Percentiles rank a stretch among this genome's conserved stretches.
Evolutionary conservation across 1,140 invertebrate genomes (phyloP).

Genomic region (Carposina sasakii): DNA sequence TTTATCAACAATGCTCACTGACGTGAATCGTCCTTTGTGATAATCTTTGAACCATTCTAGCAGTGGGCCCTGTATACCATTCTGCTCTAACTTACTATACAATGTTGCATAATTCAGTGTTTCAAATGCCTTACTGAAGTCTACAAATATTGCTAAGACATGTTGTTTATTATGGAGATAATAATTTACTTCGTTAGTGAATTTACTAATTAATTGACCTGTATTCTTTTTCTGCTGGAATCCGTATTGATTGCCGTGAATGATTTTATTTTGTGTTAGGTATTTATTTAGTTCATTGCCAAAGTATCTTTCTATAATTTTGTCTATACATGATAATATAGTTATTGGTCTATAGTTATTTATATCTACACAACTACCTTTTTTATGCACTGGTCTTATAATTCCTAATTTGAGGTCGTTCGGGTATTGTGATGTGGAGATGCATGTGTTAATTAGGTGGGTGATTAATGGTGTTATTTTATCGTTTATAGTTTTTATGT

Average conservation of each 20-base stretch:
- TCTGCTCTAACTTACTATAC: constrained; percentile 15
- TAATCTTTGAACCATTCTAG: constrained; percentile 23
- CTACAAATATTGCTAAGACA: constrained; percentile 22
- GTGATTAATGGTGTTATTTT: not conserved
- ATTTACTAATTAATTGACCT: constrained; percentile 19
- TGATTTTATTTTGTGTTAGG: not conserved
- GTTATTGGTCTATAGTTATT: constrained; percentile 1
- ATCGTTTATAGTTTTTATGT: not conserved
- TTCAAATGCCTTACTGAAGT: constrained; percentile 31
- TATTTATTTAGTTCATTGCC: not conserved
- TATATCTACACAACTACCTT: not conserved
- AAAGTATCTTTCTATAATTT: constrained; percentile 11
- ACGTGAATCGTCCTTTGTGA: constrained; percentile 12
- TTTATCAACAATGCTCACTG: constrained; percentile 13
- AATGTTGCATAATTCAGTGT: constrained; percentile 19
- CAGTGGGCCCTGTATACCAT: constrained; percentile 25
- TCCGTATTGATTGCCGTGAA: not conserved
- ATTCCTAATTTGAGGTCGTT: not conserved
- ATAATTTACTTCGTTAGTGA: constrained; percentile 26
- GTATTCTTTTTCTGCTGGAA: constrained; percentile 14
- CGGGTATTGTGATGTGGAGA: not conserved
- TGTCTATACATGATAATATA: constrained; percentile 25
- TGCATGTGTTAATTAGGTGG: not conserved
- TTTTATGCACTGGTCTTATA: not conserved
- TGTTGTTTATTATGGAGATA: constrained; percentile 21